These are phyloP conservation scores for Mormyrus lacerda DNA, from an alignment of 2,113 vertebrate genomes.

Conservation along the genomic window DNA sequence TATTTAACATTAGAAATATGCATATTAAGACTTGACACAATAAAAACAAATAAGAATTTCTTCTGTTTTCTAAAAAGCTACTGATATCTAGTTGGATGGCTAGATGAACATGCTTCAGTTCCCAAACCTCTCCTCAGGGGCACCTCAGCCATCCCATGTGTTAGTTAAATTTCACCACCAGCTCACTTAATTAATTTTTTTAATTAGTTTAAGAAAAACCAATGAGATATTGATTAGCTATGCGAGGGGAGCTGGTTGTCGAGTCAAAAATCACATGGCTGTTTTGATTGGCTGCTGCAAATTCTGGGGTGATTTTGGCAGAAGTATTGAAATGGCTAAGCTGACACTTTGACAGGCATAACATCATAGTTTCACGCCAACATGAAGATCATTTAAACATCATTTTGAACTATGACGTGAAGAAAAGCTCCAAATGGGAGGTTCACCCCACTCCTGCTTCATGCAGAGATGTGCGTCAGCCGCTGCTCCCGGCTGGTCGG, in stretches of 20 bases:
- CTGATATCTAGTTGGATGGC: not conserved
- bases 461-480: conserved; percentile 63
- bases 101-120: not conserved
- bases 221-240: not conserved
- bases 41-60: not conserved
- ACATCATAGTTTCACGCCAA: not conserved
- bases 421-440: not conserved
- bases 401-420: not conserved
- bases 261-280: not conserved
- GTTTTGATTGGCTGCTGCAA: not conserved
- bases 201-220: not conserved
- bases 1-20: not conserved
- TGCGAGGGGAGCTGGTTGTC: not conserved
- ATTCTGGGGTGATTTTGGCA: not conserved
- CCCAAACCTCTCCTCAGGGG: not conserved
- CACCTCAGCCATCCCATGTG: not conserved
- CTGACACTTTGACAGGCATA: not conserved
- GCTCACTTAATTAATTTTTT: not conserved
- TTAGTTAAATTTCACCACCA: not conserved
- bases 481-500: conserved; percentile 62
- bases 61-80: not conserved
- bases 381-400: not conserved
- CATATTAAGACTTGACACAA: not conserved
- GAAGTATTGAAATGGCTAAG: not conserved
- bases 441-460: not conserved